Conservation (phyloP, 2,888 invertebrate genomes). For the Zhengitettix transpicula region DNA sequence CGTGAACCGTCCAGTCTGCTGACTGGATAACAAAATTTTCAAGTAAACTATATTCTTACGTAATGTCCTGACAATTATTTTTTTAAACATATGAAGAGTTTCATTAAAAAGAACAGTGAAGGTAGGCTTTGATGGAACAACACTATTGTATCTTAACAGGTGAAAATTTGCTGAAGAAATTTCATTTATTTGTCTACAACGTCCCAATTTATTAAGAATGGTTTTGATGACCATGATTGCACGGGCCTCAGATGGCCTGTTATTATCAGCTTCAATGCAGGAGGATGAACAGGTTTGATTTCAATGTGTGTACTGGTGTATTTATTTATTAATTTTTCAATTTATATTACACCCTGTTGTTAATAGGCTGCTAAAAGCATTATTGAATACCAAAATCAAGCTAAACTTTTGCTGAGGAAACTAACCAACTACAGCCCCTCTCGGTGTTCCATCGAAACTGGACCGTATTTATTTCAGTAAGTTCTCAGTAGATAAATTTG, state of each 20-base stretch:
- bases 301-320: not conserved
- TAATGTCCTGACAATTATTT: too few species aligned
- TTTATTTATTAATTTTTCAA: slow-evolving; percentile 5
- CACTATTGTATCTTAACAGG: too few species aligned
- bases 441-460: slow-evolving; percentile 91
- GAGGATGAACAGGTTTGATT: slow-evolving; percentile 83
- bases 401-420: slow-evolving; percentile 94
- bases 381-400: slow-evolving; percentile 97
- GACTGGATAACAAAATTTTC: too few species aligned
- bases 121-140: too few species aligned
- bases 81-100: too few species aligned
- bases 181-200: too few species aligned
- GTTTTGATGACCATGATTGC: slow-evolving; percentile 97
- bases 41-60: too few species aligned
- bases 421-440: slow-evolving; percentile 78
- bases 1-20: too few species aligned
- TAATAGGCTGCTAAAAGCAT: slow-evolving; percentile 79
- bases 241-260: slow-evolving; percentile 84
- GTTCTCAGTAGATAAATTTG: slow-evolving; percentile 22
- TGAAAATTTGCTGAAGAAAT: too few species aligned
- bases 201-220: slow-evolving; percentile 39
- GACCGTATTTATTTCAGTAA: slow-evolving; percentile 95
- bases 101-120: too few species aligned
- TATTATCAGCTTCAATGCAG: slow-evolving; percentile 91
- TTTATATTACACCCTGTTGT: slow-evolving; percentile 17